Base-by-base conservation (phyloP, 2,797 vertebrate genomes). In the Erithacus rubecula region DNA sequence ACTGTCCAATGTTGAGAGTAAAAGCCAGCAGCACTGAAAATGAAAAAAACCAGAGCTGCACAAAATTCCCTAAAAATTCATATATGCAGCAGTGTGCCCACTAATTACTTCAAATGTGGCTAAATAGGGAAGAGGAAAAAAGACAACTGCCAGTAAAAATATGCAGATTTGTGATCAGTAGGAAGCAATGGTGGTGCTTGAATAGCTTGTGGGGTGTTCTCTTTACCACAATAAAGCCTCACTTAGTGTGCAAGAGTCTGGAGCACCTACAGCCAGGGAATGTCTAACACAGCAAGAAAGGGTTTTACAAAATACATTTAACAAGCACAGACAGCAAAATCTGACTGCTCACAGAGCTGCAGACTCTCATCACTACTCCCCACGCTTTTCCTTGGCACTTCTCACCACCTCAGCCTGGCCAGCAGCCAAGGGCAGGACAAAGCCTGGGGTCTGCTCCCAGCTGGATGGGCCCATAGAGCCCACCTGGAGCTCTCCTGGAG, bases 391-490 rank as follows among this genome's bases (percentile, higher is more conserved):
- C 34, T 21, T 11, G 41, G 71, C 56, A n/a, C 18, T 46, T 30
- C 24, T 12, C 26, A 46, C 21, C 41, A 37, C 6, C 74, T 24
- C 39, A 85, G 47, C n/a, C 76, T 29, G 1, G 0, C 4, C 34
- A 34, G 22, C 44, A 68, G 64, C 37, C 1, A 4, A 52, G 27
- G 22, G 9, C 36, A 64, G 43, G 26, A 17, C 34, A 63, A 39
- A 84, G 58, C 13, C 3, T 6, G 0, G 7, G 8, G 20, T 16
- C 14, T 68, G 51, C 69, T 53, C 43, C 0, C 0, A 63, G 74
- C 47, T 62, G 51, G 7, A 3, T 1, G 1, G 36, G 29, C 43
- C 63, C 37, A 4, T 2, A 0, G 9, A 7, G 39, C 19, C 26
- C 37, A 2, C 47, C 6, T 2, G 0, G 24, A 39, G 16, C 23